Conservation (phyloP, 2,797 vertebrate species). For the Telmatherina bonti region DNA sequence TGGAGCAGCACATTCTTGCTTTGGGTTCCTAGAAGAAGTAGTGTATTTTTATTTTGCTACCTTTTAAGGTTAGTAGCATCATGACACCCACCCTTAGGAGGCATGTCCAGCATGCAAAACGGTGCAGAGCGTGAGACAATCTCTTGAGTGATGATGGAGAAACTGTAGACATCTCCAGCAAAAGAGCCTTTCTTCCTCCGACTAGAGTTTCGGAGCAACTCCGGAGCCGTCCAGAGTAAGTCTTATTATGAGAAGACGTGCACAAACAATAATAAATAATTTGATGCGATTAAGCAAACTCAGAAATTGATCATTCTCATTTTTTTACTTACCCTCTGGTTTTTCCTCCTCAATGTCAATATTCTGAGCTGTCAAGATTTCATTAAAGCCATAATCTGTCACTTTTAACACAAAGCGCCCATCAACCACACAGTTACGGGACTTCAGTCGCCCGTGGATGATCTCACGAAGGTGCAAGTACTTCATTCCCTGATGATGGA, state of each 20-base stretch:
- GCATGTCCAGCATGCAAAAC: slow-evolving; percentile 92
- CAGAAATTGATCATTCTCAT: not conserved
- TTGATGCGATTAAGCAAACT: not conserved
- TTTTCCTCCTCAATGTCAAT: slow-evolving; percentile 57
- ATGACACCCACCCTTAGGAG: slow-evolving; percentile 82
- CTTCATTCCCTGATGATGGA: slow-evolving; percentile 86
- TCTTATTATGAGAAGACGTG: slow-evolving; percentile 73
- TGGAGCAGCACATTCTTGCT: too few relatives aligned
- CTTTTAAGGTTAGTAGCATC: not conserved
- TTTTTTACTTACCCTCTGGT: slow-evolving; percentile 83
- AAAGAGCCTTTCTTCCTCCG: slow-evolving; percentile 81
- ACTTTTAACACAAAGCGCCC: slow-evolving; percentile 95
- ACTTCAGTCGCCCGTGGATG: slow-evolving; percentile 92
- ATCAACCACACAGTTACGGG: slow-evolving; percentile 94
- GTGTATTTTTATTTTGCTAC: not conserved
- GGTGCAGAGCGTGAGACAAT: slow-evolving; percentile 88
- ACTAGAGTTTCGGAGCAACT: slow-evolving; percentile 83
- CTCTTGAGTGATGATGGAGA: slow-evolving; percentile 92
- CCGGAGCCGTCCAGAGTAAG: slow-evolving; percentile 92
- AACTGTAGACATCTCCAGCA: slow-evolving; percentile 87
- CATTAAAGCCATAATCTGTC: slow-evolving; percentile 90
- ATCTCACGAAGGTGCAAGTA: slow-evolving; percentile 90
- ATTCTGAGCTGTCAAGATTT: slow-evolving; percentile 84
- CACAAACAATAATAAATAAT: not conserved
- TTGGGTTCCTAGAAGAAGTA: not conserved